Percentiles rank a stretch among this genome's conserved stretches.
Conservation (phyloP, 2,113 vertebrate species). For the Girardinichthys multiradiatus region DNA sequence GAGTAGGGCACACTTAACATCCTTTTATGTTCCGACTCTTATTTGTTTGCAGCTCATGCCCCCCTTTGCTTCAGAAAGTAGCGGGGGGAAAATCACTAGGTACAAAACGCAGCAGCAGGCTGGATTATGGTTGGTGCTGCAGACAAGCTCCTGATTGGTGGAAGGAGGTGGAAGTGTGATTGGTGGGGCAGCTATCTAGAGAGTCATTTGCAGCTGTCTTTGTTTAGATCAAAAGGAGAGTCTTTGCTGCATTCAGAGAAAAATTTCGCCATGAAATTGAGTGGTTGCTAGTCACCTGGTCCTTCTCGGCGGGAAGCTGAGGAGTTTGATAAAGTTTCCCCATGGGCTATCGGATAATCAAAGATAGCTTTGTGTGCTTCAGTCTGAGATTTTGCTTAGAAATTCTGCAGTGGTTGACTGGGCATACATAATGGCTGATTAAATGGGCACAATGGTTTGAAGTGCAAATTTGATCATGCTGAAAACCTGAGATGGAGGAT, state of each 20-base stretch:
- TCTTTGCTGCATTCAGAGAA: constrained; percentile 57
- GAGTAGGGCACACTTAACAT: constrained; percentile 76
- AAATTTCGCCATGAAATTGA: constrained; percentile 64
- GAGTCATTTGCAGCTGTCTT: constrained; percentile 63
- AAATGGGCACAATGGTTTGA: constrained; percentile 83
- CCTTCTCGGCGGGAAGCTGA: constrained; percentile 66
- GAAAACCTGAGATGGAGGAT: constrained; percentile 71
- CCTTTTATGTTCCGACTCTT: constrained; percentile 32
- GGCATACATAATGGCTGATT: constrained; percentile 84
- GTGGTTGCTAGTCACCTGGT: constrained; percentile 79
- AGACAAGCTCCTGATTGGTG: constrained; percentile 64
- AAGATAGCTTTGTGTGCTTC: constrained; percentile 85
- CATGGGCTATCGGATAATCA: constrained; percentile 77
- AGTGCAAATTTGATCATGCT: constrained; percentile 86
- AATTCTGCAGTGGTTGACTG: constrained; percentile 80
- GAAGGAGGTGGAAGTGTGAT: constrained; percentile 46
- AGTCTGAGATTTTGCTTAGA: constrained; percentile 76
- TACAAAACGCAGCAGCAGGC: constrained; percentile 35
- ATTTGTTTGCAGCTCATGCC: constrained; percentile 35
- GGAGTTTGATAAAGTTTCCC: constrained; percentile 81
- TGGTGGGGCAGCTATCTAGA: constrained; percentile 60
- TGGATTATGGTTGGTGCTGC: constrained; percentile 49
- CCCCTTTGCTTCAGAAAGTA: constrained; percentile 29
- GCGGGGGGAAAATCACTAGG: constrained; percentile 19
- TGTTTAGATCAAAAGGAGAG: constrained; percentile 72